Conservation (phyloP, 2,797 vertebrate species). For the Lepus oiostolus region DNA sequence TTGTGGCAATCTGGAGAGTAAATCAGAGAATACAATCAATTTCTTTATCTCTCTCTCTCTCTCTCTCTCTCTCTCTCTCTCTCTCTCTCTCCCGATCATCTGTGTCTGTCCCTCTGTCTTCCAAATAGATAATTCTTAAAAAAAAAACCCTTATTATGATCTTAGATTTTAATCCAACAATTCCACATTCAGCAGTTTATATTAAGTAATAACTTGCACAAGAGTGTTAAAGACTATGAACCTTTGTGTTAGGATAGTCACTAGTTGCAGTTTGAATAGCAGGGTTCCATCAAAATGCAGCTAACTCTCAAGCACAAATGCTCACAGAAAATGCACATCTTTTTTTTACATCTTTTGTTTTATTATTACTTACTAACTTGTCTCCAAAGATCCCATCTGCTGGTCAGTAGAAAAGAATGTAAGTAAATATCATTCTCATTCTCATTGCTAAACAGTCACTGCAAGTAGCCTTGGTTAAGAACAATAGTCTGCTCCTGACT, state of each 20-base stretch:
- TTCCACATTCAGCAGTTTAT: conserved; percentile 21
- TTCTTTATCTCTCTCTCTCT: too few species aligned
- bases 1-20: too few species aligned
- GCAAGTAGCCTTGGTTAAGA: background rate
- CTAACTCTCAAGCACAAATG: background rate
- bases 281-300: background rate
- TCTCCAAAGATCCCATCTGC: background rate
- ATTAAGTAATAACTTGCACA: background rate
- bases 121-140: too few species aligned
- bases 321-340: background rate
- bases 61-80: too few species aligned
- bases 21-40: too few species aligned
- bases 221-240: background rate
- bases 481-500: background rate
- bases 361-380: background rate
- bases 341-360: conserved; percentile 24
- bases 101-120: too few species aligned
- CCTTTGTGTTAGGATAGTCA: background rate
- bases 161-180: background rate
- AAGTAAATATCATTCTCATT: background rate
- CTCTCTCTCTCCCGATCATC: too few species aligned
- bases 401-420: background rate
- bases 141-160: background rate
- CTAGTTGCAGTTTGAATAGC: background rate
- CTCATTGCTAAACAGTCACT: background rate